Conservation (phyloP, 2,113 vertebrate genomes). For the Saiga tatarica region DNA sequence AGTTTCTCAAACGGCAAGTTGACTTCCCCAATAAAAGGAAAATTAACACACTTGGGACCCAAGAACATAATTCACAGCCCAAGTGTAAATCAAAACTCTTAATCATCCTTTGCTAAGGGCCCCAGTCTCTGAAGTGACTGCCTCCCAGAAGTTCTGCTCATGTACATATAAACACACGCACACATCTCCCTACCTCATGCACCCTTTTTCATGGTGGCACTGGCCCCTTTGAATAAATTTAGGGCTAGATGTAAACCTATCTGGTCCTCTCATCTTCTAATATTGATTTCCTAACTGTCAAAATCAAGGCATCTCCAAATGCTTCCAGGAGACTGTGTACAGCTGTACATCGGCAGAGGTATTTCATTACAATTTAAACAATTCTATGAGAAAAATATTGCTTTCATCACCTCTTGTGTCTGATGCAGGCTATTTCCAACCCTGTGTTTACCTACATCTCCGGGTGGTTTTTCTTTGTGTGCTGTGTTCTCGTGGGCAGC, state of each 20-base stretch:
- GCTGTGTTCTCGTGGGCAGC: not conserved
- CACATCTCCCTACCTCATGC: not conserved
- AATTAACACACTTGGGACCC: not conserved
- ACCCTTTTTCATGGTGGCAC: not conserved
- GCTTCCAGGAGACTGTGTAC: not conserved
- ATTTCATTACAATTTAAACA: conserved; percentile 6
- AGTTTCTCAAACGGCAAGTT: not conserved
- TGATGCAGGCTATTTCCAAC: not conserved
- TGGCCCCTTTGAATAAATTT: not conserved
- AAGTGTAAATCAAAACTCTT: not conserved
- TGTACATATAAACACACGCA: not conserved
- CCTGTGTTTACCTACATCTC: not conserved
- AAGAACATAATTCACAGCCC: not conserved
- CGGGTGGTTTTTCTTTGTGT: not conserved
- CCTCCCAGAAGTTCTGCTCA: not conserved
- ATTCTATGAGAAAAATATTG: not conserved
- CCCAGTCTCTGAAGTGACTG: not conserved
- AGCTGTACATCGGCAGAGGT: not conserved
- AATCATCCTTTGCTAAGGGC: not conserved
- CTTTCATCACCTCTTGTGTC: not conserved
- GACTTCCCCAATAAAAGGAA: not conserved
- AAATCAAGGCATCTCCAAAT: not conserved
- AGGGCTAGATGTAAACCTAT: not conserved
- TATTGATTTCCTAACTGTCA: not conserved
- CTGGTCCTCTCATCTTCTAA: not conserved